These are phyloP conservation scores for Harpagifer antarcticus DNA, from an alignment of 2,797 vertebrate genomes.

Conservation along the genomic window DNA sequence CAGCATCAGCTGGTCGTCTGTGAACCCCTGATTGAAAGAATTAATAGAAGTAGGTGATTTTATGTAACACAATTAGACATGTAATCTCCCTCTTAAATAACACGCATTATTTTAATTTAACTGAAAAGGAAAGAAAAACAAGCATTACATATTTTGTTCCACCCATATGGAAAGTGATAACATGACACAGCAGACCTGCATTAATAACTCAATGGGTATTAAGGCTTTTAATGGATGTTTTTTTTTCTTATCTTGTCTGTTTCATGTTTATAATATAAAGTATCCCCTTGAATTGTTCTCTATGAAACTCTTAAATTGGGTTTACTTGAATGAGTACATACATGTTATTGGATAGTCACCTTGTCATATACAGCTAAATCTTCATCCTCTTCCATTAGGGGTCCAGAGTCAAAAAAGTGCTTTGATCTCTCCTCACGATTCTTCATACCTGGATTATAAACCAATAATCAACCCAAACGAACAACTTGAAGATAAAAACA, in stretches of 20 bases:
- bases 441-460: slow-evolving; percentile 91
- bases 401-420: slow-evolving; percentile 98
- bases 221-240: background rate
- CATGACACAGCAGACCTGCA: background rate
- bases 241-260: background rate
- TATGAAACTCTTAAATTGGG: background rate
- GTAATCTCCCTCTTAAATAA: background rate
- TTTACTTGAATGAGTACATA: background rate
- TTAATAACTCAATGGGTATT: background rate
- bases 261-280: background rate
- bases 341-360: slow-evolving; percentile 75
- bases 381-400: slow-evolving; percentile 95
- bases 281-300: background rate
- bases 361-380: slow-evolving; percentile 91
- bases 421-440: slow-evolving; percentile 97
- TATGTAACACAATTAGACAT: background rate
- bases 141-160: background rate
- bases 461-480: slow-evolving; percentile 22
- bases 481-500: background rate
- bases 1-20: slow-evolving; percentile 93
- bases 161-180: background rate
- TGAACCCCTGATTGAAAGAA: slow-evolving; percentile 88
- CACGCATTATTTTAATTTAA: background rate
- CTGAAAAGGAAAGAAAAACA: background rate
- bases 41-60: background rate